Evolutionary conservation across 2,113 vertebrate genomes (phyloP), one percentile per base, ranked within the genome.

Genomic region (Cathartes aura): DNA sequence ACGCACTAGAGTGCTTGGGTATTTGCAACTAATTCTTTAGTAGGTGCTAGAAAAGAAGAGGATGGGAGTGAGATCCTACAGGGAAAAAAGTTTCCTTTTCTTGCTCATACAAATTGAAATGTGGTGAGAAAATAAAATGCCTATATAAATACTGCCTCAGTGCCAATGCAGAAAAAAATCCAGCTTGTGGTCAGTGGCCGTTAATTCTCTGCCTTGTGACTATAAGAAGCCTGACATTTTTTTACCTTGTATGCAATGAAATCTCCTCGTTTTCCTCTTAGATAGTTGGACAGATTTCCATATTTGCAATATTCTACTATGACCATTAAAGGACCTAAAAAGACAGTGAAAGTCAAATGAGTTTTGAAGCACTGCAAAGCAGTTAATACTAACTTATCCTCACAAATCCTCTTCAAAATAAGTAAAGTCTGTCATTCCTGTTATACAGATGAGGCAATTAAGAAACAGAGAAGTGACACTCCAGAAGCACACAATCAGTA

Each of bases 251-350:
- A 99, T 38, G 99, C 98, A 48, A 99, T 96, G 93, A 99, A 99
- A 94, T 99, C 99, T 6, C 99, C 98, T 88, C 99, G 98, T 96
- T 99, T 99, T 63, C 99, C 98, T 89, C 99, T 98, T 48, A 99
- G 96, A 40, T 99, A 99, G 97, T 99, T 99, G 75, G 99, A 99
- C 93, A 99, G 97, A 87, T 99, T 99, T 91, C 99, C 99, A 30
- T 99, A 99, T 96, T 99, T 99, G 98, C 99, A 99, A 56, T 98
- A 99, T 96, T 99, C 99, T 71, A 99, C 99, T 42, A 99, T 99
- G 95, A 99, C 99, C 99, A 99, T 99, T 96, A 99, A 90, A 43
- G 99, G 99, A 81, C 99, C 99, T 99, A 74, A 84, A 94, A 87
- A 87, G 80, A 86, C 48, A 93, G 60, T 38, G 67, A 79, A 92